These are phyloP conservation scores for Lithobates pipiens DNA, from an alignment of 2,797 vertebrate genomes.

Conservation along the genomic window DNA sequence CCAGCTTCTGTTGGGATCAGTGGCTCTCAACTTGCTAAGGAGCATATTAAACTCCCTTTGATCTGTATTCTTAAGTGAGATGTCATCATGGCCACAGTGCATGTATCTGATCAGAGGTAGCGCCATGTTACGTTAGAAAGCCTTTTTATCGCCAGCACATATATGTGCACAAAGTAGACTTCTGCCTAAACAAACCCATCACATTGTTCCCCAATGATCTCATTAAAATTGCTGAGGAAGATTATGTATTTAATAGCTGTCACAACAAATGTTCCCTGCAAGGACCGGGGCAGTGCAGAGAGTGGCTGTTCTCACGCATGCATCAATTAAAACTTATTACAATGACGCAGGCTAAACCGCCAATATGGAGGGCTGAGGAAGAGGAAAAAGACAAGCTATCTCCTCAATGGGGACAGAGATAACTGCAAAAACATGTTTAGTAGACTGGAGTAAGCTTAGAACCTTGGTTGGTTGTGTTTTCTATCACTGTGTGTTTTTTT, in stretches of 20 bases:
- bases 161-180: not conserved
- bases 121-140: not conserved
- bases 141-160: not conserved
- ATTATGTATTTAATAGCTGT: constrained; percentile 22
- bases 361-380: not conserved
- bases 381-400: not conserved
- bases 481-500: too few species aligned
- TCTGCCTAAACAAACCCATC: not conserved
- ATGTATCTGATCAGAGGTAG: not conserved
- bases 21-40: not conserved
- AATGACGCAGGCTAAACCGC: not conserved
- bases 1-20: not conserved
- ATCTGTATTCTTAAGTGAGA: not conserved
- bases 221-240: constrained; percentile 17
- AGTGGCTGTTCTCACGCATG: not conserved
- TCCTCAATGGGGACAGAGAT: too few species aligned
- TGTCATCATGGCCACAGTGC: not conserved
- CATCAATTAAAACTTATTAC: not conserved
- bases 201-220: constrained; percentile 12
- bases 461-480: too few species aligned
- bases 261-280: not conserved
- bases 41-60: not conserved
- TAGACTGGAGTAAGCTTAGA: too few species aligned
- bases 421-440: too few species aligned
- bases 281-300: not conserved